A percentile compares a stretch with the other conserved stretches of the same genome.
Conservation (phyloP, 2,797 vertebrate species). For the Schizopygopsis pylzovi region DNA sequence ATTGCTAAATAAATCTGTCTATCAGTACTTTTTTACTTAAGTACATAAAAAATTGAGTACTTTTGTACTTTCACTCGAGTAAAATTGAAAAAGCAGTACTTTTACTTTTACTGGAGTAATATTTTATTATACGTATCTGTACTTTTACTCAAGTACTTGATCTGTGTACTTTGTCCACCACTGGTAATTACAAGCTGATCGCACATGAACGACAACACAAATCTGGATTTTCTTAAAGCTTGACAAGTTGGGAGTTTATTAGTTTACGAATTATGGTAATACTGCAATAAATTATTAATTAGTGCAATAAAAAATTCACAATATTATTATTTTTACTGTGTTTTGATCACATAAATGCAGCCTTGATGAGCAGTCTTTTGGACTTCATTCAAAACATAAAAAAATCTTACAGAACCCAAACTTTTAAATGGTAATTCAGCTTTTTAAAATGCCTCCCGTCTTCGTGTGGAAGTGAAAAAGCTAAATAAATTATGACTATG, state of each 20-base stretch:
- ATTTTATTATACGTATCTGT: no score
- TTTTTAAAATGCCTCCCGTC: not conserved
- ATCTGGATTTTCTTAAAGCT: not conserved
- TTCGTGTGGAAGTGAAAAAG: not conserved
- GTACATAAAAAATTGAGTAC: no score
- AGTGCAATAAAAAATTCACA: not conserved
- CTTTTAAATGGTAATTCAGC: not conserved
- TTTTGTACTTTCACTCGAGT: no score
- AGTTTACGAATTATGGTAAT: not conserved
- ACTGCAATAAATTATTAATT: no score
- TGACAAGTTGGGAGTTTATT: not conserved
- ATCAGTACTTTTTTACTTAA: no score
- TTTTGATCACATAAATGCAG: not conserved
- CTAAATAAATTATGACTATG: not conserved
- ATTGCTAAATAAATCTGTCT: no score
- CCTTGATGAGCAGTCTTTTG: not conserved
- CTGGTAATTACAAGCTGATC: not conserved
- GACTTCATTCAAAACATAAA: not conserved
- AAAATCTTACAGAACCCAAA: not conserved
- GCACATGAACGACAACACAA: not conserved
- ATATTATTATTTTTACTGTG: not conserved
- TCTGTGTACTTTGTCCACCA: no score
- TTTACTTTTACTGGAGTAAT: no score
- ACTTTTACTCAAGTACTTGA: no score
- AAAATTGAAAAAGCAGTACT: no score